These are phyloP conservation scores for Zoanthus solanderi DNA, from an alignment of 92 coral and sea anemone species.

Conservation along the genomic window DNA sequence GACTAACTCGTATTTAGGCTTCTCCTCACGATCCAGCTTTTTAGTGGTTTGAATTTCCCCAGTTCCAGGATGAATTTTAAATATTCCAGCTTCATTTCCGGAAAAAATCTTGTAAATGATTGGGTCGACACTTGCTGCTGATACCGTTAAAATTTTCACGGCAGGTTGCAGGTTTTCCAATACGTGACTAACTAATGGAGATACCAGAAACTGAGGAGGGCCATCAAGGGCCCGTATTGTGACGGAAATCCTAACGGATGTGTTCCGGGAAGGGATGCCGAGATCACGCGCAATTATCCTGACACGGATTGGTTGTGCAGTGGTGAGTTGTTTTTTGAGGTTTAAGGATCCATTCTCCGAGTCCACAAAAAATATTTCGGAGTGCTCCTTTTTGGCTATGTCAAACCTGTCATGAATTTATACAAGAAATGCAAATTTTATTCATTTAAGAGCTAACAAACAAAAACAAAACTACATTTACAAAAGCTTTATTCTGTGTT, in stretches of 20 bases:
- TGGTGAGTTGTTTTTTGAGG: constrained; percentile 62
- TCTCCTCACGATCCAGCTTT: constrained; percentile 83
- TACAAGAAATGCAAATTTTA: neutral
- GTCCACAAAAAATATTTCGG: constrained; percentile 62
- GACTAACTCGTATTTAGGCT: constrained; percentile 69
- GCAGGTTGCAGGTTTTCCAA: constrained; percentile 77
- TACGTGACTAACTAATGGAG: constrained; percentile 65
- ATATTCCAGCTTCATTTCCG: constrained; percentile 75
- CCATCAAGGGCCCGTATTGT: constrained; percentile 71
- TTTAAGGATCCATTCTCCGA: constrained; percentile 64
- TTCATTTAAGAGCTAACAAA: neutral
- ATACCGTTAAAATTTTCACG: constrained; percentile 60
- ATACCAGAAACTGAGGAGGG: constrained; percentile 83
- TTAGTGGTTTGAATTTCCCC: constrained; percentile 74
- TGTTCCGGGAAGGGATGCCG: constrained; percentile 72
- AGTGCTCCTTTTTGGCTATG: constrained; percentile 65
- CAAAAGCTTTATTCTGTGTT: no score
- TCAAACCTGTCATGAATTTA: constrained; percentile 54
- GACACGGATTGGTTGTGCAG: constrained; percentile 68
- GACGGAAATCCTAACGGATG: constrained; percentile 69
- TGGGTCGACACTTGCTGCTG: constrained; percentile 84
- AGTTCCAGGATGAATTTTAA: constrained; percentile 71
- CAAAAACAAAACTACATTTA: neutral
- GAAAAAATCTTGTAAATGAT: constrained; percentile 71
- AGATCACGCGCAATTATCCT: constrained; percentile 88